Conservation (phyloP, 2,113 vertebrate genomes). For the Stercorarius parasiticus region DNA sequence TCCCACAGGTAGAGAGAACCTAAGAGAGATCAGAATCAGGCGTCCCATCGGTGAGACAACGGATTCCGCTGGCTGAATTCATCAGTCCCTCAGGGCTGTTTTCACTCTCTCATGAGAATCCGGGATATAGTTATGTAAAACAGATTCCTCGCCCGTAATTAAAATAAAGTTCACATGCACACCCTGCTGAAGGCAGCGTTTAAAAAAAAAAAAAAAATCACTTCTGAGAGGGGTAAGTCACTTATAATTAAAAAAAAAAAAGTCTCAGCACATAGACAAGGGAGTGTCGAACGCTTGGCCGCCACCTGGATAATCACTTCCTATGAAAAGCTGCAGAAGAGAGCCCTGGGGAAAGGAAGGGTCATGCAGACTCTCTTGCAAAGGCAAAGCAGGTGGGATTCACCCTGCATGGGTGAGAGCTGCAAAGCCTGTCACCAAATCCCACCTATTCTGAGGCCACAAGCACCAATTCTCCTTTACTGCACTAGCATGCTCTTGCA, state of each 20-base stretch:
- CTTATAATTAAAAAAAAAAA: conserved; percentile 18
- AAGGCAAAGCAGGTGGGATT: background rate
- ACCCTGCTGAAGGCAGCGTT: conserved; percentile 38
- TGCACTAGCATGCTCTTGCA: background rate
- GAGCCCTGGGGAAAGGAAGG: background rate
- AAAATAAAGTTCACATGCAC: conserved; percentile 61
- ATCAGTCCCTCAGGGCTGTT: conserved; percentile 13
- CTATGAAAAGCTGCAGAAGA: background rate
- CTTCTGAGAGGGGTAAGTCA: background rate
- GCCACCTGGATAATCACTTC: conserved; percentile 11
- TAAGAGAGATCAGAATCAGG: background rate
- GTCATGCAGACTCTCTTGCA: background rate
- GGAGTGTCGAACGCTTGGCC: background rate
- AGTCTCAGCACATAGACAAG: background rate
- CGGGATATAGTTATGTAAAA: conserved; percentile 42
- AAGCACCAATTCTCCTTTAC: background rate
- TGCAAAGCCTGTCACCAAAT: background rate
- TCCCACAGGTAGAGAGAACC: background rate
- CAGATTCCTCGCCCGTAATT: conserved; percentile 53
- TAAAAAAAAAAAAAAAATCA: background rate
- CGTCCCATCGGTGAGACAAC: background rate
- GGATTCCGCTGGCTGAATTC: background rate
- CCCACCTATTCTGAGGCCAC: background rate
- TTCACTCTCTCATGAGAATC: conserved; percentile 52
- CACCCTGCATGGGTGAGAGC: background rate